phyloP scores from a whole-genome alignment of 2,888 invertebrate species.

The Pyrocoelia pectoralis region DNA sequence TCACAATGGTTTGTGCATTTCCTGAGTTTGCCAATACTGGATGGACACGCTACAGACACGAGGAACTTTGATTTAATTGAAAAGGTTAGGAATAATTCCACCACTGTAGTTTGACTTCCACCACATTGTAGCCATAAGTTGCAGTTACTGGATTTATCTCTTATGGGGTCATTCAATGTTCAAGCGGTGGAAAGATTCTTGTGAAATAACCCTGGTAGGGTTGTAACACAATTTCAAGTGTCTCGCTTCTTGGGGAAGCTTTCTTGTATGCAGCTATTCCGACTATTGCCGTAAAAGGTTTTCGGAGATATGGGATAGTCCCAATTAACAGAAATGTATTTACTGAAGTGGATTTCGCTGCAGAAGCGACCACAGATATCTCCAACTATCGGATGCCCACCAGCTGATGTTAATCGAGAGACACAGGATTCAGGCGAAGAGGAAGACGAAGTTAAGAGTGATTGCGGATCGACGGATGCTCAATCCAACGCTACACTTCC shows the following conservation, averaged over 20 bases:
- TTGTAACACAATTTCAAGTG: no score
- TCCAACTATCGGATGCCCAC: no score
- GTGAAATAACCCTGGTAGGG: no score
- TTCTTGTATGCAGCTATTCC: no score
- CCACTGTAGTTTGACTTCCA: conserved; percentile 6
- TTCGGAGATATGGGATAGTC: background rate
- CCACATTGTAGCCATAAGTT: background rate
- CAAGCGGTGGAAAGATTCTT: no score
- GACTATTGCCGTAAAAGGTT: background rate
- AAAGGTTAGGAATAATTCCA: no score
- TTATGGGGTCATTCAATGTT: background rate
- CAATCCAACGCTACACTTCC: no score
- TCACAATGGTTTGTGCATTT: conserved; percentile 50
- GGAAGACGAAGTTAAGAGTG: background rate
- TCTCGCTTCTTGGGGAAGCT: no score
- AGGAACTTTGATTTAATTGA: background rate
- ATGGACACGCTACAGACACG: background rate
- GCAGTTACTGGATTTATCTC: no score
- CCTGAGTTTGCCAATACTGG: conserved; percentile 22
- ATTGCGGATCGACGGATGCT: background rate
- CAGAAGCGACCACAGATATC: background rate
- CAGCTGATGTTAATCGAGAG: no score
- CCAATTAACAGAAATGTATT: no score
- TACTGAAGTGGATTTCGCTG: background rate
- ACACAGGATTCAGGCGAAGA: no score